phyloP scores from a whole-genome alignment of 2,888 invertebrate genomes.

The Melanophora roralis region DNA sequence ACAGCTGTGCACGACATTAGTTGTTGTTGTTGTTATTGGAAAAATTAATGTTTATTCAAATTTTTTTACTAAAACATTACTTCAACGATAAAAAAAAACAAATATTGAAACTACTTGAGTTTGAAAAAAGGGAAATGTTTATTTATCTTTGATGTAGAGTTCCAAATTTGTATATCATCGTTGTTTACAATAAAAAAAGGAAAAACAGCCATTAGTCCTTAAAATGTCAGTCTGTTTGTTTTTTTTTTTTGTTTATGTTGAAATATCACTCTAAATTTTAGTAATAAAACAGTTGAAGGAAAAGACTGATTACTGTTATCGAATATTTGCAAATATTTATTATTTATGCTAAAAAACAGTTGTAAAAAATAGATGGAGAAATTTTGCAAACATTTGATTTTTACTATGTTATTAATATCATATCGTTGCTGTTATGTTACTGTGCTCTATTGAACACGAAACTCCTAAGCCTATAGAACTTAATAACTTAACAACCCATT shows the following conservation, averaged over 20 bases:
- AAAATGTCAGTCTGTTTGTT: background rate
- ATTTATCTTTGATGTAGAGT: conserved; percentile 40
- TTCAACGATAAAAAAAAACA: conserved; percentile 13
- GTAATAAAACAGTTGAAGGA: conserved; percentile 9
- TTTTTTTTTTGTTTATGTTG: background rate
- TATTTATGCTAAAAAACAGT: conserved; percentile 1
- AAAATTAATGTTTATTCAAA: conserved; percentile 17
- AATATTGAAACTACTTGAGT: background rate
- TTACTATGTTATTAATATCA: too few relatives aligned
- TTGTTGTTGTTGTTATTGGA: background rate
- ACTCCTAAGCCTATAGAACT: too few relatives aligned
- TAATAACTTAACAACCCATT: too few relatives aligned
- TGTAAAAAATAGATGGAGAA: background rate
- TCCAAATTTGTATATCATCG: conserved; percentile 28
- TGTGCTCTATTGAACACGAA: too few relatives aligned
- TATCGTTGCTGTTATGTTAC: too few relatives aligned
- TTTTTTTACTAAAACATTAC: background rate
- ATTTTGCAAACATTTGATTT: background rate
- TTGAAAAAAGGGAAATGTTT: conserved; percentile 14
- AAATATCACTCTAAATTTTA: conserved; percentile 1
- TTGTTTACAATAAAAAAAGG: background rate
- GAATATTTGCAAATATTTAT: conserved; percentile 50
- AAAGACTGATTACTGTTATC: conserved; percentile 35
- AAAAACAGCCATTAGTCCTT: conserved; percentile 36
- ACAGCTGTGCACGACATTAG: background rate